Base-by-base conservation (phyloP, 2,888 invertebrate species). In the Sphaeridia pumilis region DNA sequence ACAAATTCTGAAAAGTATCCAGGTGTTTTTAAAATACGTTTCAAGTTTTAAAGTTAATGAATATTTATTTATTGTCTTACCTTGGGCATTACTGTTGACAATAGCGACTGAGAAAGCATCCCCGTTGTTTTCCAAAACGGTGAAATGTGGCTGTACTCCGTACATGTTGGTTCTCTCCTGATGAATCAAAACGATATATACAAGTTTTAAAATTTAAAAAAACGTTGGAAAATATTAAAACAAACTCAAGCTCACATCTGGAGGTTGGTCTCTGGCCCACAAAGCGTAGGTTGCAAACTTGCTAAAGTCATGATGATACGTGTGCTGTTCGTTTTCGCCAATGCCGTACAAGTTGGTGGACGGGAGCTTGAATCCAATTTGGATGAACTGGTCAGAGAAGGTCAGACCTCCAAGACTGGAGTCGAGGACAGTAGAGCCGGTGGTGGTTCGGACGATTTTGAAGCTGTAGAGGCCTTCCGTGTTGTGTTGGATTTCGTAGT, bases 41-140 rank as follows among this genome's bases (percentile, higher is more conserved):
- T 20, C 25, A 31, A 31, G 14, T 7, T 7, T 31, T 7, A 31
- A 31, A 31, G 10, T 38, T 14, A 38, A 38, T 5, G 10, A 12
- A 34, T 34, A 12, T 34, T 12, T 34, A 34, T 12, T 31, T 12
- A 31, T 31, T 20, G 17, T 66, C 70, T 67, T 74, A 85, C 86
- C 86, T 82, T 87, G 84, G 38, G 87, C 84, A 69, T 89, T 87
- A 66, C 85, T 84, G 69, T 88, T 89, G 21, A 85, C 74, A 5
- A 88, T 75, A 35, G 86, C 76, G 26, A 87, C 81, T 12, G 87
- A 87, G 67, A 83, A 82, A 56, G 80, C 78, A 27, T 76, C 77
- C n/a, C 81, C 81, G 51, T 77, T 75, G 25, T 78, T 73, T 68
- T 87, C 87, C 62, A 87, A 71, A 0, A 78, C 76, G 67, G 86